Evolutionary conservation across 2,797 vertebrate species (phyloP).

Genomic region (Chiloscyllium punctatum): DNA sequence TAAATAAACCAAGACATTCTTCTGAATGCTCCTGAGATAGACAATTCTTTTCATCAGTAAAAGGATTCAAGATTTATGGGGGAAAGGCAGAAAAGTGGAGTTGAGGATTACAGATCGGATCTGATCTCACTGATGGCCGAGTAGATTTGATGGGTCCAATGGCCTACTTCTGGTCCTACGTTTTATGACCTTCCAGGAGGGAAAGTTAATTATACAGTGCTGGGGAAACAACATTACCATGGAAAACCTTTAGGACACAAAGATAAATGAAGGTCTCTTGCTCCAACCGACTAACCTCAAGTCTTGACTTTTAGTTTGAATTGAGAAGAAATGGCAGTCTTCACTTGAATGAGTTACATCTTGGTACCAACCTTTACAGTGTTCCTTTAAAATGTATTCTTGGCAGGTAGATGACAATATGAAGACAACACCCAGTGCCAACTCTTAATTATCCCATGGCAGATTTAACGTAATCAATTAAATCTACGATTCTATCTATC

Average conservation of each 20-base stretch:
- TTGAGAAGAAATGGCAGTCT: not conserved
- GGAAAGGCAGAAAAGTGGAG: too few species aligned
- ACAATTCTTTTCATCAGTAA: too few species aligned
- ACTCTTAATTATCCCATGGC: not conserved
- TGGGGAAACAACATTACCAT: not conserved
- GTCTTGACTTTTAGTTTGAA: not conserved
- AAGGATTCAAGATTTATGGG: too few species aligned
- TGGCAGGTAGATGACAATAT: not conserved
- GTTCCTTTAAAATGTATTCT: not conserved
- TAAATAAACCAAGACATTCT: too few species aligned
- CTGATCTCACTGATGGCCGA: too few species aligned
- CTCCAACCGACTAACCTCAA: not conserved
- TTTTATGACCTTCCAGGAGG: not conserved
- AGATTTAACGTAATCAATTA: not conserved
- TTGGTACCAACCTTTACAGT: not conserved
- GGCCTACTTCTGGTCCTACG: too few species aligned
- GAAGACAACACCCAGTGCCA: not conserved
- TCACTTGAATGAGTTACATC: not conserved
- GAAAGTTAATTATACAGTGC: not conserved
- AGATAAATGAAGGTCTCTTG: not conserved
- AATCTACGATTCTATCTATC: not conserved
- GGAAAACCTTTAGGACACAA: not conserved
- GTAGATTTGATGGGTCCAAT: too few species aligned
- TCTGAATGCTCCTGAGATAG: too few species aligned
- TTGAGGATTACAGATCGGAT: too few species aligned